Evolutionary conservation across 2,797 vertebrate genomes (phyloP).

Genomic region (Galagoides demidoff): DNA sequence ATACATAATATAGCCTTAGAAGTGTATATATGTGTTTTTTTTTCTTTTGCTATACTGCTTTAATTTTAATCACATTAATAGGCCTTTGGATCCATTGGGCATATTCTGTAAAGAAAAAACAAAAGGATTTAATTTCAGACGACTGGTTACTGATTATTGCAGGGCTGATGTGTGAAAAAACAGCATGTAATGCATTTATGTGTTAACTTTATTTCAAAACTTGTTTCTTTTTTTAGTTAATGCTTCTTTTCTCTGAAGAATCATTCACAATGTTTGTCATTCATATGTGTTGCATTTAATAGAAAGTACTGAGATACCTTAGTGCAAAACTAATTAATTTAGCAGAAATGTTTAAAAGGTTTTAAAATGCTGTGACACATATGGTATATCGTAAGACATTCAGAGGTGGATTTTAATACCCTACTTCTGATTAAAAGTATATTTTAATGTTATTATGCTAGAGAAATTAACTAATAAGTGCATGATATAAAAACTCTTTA

Average conservation of each 20-base stretch:
- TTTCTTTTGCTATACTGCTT: slow-evolving; percentile 82
- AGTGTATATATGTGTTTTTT: slow-evolving; percentile 78
- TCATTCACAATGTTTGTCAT: slow-evolving; percentile 86
- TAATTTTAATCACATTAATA: slow-evolving; percentile 86
- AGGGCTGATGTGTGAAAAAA: slow-evolving; percentile 61
- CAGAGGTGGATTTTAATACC: slow-evolving; percentile 87
- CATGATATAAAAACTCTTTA: slow-evolving; percentile 83
- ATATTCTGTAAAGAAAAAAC: slow-evolving; percentile 81
- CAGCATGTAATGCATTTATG: slow-evolving; percentile 73
- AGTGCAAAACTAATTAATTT: slow-evolving; percentile 90
- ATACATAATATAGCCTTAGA: slow-evolving; percentile 88
- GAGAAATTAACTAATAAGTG: slow-evolving; percentile 87
- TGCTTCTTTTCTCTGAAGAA: slow-evolving; percentile 83
- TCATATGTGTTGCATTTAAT: slow-evolving; percentile 88
- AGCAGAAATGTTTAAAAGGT: slow-evolving; percentile 89
- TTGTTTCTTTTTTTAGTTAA: slow-evolving; percentile 81
- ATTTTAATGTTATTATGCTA: slow-evolving; percentile 88
- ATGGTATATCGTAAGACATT: slow-evolving; percentile 86
- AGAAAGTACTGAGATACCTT: slow-evolving; percentile 85
- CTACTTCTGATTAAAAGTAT: slow-evolving; percentile 87
- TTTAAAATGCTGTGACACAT: slow-evolving; percentile 89
- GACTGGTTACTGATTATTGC: slow-evolving; percentile 77
- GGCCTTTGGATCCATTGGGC: slow-evolving; percentile 78
- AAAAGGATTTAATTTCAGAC: slow-evolving; percentile 83
- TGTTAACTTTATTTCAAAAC: slow-evolving; percentile 79